These are phyloP conservation scores for Himalopsyche anomala DNA, from an alignment of 2,888 invertebrate genomes.

Conservation along the genomic window DNA sequence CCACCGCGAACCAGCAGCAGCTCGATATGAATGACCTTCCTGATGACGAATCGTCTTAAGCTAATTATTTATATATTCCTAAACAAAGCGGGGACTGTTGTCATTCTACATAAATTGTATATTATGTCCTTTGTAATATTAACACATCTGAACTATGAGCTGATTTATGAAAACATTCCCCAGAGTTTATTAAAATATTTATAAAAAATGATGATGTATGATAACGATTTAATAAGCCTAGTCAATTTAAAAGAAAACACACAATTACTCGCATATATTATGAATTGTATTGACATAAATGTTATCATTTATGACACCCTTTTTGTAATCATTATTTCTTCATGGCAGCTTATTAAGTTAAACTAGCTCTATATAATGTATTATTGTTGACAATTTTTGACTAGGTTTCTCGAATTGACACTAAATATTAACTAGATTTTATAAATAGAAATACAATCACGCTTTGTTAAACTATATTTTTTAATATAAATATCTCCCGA, in stretches of 20 bases:
- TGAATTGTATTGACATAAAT: slow-evolving; percentile 12
- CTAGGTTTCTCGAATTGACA: not conserved
- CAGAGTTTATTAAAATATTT: slow-evolving; percentile 14
- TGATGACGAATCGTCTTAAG: slow-evolving; percentile 43
- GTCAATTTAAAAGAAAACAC: slow-evolving; percentile 42
- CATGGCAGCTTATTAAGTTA: not conserved
- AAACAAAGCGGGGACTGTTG: slow-evolving; percentile 20
- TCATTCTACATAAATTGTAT: slow-evolving; percentile 39
- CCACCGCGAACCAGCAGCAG: slow-evolving; percentile 4
- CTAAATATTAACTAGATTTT: not conserved
- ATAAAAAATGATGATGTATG: slow-evolving; percentile 29
- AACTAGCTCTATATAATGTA: not conserved
- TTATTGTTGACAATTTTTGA: not conserved
- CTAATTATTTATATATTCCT: slow-evolving; percentile 29
- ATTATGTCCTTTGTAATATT: slow-evolving; percentile 42
- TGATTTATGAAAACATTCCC: slow-evolving; percentile 7
- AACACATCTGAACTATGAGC: slow-evolving; percentile 17
- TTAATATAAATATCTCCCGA: too few relatives aligned
- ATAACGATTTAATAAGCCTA: slow-evolving; percentile 21
- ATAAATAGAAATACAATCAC: not conserved
- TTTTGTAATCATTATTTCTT: not conserved
- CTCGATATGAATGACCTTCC: not conserved
- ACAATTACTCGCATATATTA: slow-evolving; percentile 11
- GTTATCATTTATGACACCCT: not conserved
- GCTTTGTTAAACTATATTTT: too few relatives aligned